phyloP scores from a whole-genome alignment of 2,888 invertebrate species.

The Electrophaes corylata region DNA sequence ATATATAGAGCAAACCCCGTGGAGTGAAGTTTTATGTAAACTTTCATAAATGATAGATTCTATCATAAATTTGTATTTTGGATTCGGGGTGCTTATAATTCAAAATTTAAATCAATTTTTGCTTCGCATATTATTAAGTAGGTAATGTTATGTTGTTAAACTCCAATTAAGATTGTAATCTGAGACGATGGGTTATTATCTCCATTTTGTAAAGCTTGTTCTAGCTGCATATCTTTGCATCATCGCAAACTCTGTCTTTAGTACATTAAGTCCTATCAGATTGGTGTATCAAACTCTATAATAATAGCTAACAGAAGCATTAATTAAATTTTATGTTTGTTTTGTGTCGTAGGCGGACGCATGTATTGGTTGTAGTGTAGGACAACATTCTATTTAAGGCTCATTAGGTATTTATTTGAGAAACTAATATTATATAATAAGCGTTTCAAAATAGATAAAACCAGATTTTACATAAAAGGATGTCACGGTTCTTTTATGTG shows the following conservation, averaged over 20 bases:
- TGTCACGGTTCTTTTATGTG: conserved; percentile 17
- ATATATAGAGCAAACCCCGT: no score
- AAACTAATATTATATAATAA: conserved; percentile 39
- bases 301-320: conserved; percentile 64
- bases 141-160: background rate
- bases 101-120: background rate
- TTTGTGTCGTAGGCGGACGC: conserved; percentile 61
- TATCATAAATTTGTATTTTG: no score
- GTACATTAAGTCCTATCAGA: conserved; percentile 50
- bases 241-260: conserved; percentile 38
- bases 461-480: conserved; percentile 23
- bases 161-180: conserved; percentile 14
- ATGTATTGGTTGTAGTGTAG: conserved; percentile 59
- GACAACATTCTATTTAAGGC: conserved; percentile 76
- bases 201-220: conserved; percentile 27
- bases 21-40: no score
- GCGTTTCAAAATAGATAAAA: conserved; percentile 34
- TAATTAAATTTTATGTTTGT: conserved; percentile 66
- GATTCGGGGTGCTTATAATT: no score
- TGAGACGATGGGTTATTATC: conserved; percentile 7
- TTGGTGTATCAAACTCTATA: conserved; percentile 59
- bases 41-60: no score
- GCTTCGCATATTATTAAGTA: background rate
- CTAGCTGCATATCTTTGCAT: conserved; percentile 30
- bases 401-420: conserved; percentile 51